Conservation (phyloP, 2,113 vertebrate species). For the Cichladusa arquata region DNA sequence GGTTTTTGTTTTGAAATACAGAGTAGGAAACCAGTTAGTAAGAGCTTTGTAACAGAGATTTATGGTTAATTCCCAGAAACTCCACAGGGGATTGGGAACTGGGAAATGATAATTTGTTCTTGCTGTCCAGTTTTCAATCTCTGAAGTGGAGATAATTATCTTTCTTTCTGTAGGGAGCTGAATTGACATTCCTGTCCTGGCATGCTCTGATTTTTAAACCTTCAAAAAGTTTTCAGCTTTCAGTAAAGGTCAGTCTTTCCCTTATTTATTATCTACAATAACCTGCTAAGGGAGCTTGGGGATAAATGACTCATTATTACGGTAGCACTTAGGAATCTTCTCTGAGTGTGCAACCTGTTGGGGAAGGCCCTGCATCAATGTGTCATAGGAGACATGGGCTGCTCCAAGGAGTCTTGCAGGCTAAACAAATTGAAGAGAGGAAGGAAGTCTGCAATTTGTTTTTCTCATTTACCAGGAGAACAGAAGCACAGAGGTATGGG, state of each 20-base stretch:
- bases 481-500: conserved; percentile 17
- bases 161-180: not conserved
- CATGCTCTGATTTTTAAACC: not conserved
- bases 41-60: not conserved
- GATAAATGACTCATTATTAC: conserved; percentile 19
- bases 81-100: not conserved
- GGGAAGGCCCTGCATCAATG: not conserved
- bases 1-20: not conserved
- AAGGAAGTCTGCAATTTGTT: conserved; percentile 49
- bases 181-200: not conserved
- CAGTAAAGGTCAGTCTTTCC: not conserved
- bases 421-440: not conserved
- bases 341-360: not conserved
- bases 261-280: conserved; percentile 34
- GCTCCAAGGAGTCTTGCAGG: not conserved
- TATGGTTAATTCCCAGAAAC: not conserved
- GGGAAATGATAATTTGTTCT: not conserved
- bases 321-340: conserved; percentile 5
- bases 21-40: not conserved
- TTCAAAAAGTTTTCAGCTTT: conserved; percentile 13
- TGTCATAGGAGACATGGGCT: not conserved
- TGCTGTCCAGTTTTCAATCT: not conserved
- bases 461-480: conserved; percentile 45
- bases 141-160: not conserved
- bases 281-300: not conserved